These are phyloP conservation scores for Oreochromis aureus DNA, from an alignment of 2,113 vertebrate genomes.

Conservation along the genomic window DNA sequence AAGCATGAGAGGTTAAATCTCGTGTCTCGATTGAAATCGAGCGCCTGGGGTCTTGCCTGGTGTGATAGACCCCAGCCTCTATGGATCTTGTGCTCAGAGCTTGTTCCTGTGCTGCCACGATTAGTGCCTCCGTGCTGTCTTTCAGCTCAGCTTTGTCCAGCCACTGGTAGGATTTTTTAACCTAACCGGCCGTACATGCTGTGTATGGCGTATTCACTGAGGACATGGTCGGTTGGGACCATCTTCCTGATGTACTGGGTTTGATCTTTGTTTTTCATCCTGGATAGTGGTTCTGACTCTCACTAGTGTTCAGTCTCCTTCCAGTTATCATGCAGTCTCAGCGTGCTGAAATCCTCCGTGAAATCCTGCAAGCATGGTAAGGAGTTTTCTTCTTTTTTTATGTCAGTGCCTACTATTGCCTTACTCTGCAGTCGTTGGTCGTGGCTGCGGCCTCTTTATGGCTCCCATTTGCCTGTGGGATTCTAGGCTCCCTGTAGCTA, in stretches of 20 bases:
- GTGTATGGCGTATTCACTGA: neutral
- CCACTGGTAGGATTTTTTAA: too few species aligned
- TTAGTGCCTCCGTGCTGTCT: too few species aligned
- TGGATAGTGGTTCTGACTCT: neutral
- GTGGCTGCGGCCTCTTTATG: neutral
- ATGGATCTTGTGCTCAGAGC: too few species aligned
- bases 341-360: neutral
- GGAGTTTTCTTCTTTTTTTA: fast-evolving
- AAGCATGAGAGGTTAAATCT: too few species aligned
- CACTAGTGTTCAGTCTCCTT: neutral
- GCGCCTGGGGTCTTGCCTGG: too few species aligned
- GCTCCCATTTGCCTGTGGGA: neutral
- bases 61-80: too few species aligned
- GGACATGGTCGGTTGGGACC: neutral
- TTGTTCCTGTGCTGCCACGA: too few species aligned
- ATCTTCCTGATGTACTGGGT: neutral
- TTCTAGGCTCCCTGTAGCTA: neutral
- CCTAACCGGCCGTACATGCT: too few species aligned
- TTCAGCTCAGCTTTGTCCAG: too few species aligned
- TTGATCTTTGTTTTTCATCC: neutral
- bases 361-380: neutral
- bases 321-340: neutral
- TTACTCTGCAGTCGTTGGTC: neutral
- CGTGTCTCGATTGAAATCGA: too few species aligned
- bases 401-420: neutral